Evolutionary conservation across 2,113 vertebrate genomes (phyloP), one percentile per base, ranked within the genome.

Genomic region (Bagarius yarrelli): DNA sequence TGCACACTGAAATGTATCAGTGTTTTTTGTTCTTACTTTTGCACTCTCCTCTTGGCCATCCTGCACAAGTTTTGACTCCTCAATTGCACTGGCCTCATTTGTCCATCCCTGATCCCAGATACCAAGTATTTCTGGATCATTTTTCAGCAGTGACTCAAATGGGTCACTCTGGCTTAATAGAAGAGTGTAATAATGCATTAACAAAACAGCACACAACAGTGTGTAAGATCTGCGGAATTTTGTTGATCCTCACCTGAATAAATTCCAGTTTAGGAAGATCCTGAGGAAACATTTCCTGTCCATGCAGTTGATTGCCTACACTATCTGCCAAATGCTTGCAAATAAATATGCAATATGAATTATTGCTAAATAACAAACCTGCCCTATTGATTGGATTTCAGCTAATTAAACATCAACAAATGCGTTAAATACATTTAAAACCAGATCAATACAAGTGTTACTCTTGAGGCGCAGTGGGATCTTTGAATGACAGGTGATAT

Each of bases 211-310:
- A 59, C 9, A 50, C 40, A n/a, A 36, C 15, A 9, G 15, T 52
- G 15, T 73, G 14, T 5, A 14, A 34, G 16, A 32, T 9, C 11
- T 15, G 25, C 23, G 25, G 18, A 18, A 12, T 52, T 14, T 36
- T 73, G 4, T 47, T 21, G 25, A 27, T 36, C 47, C 40, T 64
- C 40, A 76, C 66, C 15, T 88, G 83, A 15, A 93, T 89, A 1
- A 82, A 78, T 83, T 94, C 93, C 80, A 93, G 89, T 3, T 56
- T 83, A 0, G 93, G 93, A 40, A 88, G 86, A 52, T 88, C 86
- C 55, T 66, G 19, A 36, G 81, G 79, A 52, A 25, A 70, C 47
- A 55, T 67, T 53, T 74, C 78, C 67, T 52, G 73, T 25, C 52
- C 25, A 32, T 44, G 19, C 36, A 21, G 18, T 8, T 16, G 72